Evolutionary conservation across 2,113 vertebrate species (phyloP), one percentile per base, ranked within the genome.

Genomic region (Balaeniceps rex): DNA sequence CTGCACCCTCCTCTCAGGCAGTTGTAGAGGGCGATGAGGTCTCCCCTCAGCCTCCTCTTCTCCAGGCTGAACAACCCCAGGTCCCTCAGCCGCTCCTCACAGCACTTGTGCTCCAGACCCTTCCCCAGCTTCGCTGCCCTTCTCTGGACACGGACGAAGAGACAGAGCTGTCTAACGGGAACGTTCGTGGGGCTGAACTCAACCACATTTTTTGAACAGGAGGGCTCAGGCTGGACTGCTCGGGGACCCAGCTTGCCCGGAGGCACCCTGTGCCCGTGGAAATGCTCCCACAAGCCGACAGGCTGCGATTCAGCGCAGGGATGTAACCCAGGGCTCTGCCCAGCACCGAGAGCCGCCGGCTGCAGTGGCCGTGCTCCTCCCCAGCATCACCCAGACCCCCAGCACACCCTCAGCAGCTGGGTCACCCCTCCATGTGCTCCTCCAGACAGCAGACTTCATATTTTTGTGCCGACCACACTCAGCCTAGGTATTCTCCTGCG

Each of bases 361-460:
- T n/a, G n/a, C n/a, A n/a, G n/a, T n/a, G 7, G 7, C 55, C 24
- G 0, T 6, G 13, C 49, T 57, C 42, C 58, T 44, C n/a, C 4
- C 28, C 63, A 38, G 54, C 33, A n/a, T 17, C 42, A 24, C 9
- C 24, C 49, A 29, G 19, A 14, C 7, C 34, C 34, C 16, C 31
- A 33, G 7, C 5, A 5, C 46, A 55, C 7, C 54, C 68, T 9
- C 61, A 3, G 11, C 42, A 61, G 19, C 58, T 2, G 7, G 14
- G 19, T 14, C n/a, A 28, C 17, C 16, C 0, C 24, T 23, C 33
- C 4, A 0, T 4, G 7, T 1, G 0, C 24, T 31, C 54, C 44
- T 57, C 49, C 84, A 54, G 57, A 42, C 24, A 12, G 28, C 14
- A 26, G 8, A 25, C 21, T n/a, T 8, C 11, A 12, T 33, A 6